Evolutionary conservation across 2,113 vertebrate species (phyloP), one percentile per base, ranked within the genome.

Genomic region (Hippocampus comes): DNA sequence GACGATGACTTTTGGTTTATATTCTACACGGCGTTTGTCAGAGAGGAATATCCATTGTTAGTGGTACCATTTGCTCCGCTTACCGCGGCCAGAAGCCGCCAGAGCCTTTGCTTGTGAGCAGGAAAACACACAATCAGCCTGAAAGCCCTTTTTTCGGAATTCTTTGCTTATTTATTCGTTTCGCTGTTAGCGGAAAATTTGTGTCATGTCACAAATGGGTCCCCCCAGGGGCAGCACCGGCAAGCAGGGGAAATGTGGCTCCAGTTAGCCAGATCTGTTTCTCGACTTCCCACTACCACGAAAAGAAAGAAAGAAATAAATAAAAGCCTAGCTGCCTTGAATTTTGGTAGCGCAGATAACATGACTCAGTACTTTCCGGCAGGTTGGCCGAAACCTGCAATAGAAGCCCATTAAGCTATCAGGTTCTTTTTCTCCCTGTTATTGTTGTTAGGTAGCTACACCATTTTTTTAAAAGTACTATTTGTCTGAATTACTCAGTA

Each of bases 111-210:
- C 17, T 61, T 61, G 30, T 9, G 21, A 43, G 63, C 21, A 43
- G 41, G 49, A 78, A 68, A 53, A 72, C 18, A 1, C 51, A 80
- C 64, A 60, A 78, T 46, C 63, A 71, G 51, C 63, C 56, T 78
- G 78, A 82, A 84, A 70, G 75, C 63, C 55, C 59, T 65, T 56
- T 20, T 15, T 34, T 74, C 15, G 59, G 59, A 34, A 34, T 77
- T 78, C 63, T 77, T 72, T 86, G 63, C 79, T 89, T 86, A 74
- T 73, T 83, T 77, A 82, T 86, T 87, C 74, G 76, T 83, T 89
- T 89, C 74, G 87, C 84, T 84, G 82, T 86, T 78, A 79, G 75
- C 42, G 86, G 89, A 90, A 92, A 84, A 84, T 86, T 81, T 86
- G 82, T 86, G 84, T 89, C 84, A 85, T 86, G 75, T 88, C 78